Conservation (phyloP, 2,797 vertebrate species). For the Ctenopoma multispine region DNA sequence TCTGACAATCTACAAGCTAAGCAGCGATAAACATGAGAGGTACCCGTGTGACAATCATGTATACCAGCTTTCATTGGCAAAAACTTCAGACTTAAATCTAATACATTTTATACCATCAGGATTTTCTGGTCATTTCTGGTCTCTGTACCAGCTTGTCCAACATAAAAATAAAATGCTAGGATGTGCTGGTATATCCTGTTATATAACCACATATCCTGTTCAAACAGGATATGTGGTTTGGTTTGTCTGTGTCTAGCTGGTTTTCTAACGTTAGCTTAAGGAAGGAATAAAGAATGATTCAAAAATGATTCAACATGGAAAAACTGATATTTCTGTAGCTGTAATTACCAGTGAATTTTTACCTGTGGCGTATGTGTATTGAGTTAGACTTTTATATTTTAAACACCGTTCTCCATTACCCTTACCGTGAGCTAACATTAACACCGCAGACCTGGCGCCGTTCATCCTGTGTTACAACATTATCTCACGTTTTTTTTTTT, state of each 20-base stretch:
- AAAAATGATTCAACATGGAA: neutral
- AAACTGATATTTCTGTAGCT: neutral
- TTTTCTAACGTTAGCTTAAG: conserved; percentile 14
- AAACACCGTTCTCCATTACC: too few species aligned
- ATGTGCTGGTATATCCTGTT: too few species aligned
- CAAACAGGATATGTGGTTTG: neutral
- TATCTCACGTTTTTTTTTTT: neutral
- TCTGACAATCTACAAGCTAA: too few species aligned
- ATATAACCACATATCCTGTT: too few species aligned
- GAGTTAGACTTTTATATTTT: accelerated
- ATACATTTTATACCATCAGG: too few species aligned
- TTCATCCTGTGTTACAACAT: neutral
- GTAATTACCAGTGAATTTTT: neutral
- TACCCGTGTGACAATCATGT: too few species aligned
- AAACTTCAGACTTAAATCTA: too few species aligned
- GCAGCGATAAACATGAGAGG: too few species aligned
- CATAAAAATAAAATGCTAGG: too few species aligned
- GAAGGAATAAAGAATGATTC: neutral
- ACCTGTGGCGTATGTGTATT: accelerated
- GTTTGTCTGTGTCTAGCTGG: neutral
- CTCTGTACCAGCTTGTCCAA: too few species aligned
- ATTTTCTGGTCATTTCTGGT: too few species aligned
- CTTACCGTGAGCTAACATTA: neutral
- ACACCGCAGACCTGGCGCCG: neutral
- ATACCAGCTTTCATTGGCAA: too few species aligned